Percentiles rank a stretch among this genome's conserved stretches.
phyloP scores from a whole-genome alignment of 2,888 invertebrate genomes.

The Oeneis ivallda region DNA sequence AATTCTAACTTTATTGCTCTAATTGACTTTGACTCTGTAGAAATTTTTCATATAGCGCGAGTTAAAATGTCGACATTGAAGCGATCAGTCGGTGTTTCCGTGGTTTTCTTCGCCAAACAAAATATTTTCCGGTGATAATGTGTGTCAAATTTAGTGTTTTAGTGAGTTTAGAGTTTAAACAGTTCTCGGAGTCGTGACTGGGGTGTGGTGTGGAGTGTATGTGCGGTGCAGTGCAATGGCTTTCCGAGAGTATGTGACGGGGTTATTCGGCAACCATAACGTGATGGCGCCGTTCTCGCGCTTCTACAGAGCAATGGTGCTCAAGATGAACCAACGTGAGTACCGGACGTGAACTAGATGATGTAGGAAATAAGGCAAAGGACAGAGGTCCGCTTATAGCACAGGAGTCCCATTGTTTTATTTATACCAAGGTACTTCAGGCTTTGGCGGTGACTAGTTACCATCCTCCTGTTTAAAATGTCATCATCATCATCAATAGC shows the following conservation, averaged over 20 bases:
- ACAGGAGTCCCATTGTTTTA: not conserved
- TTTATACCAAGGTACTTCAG: too few species aligned
- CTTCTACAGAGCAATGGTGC: slow-evolving; percentile 74
- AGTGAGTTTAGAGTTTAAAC: slow-evolving; percentile 52
- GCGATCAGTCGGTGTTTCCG: slow-evolving; percentile 38
- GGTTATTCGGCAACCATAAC: slow-evolving; percentile 59
- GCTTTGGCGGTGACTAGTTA: not conserved
- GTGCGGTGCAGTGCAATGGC: slow-evolving; percentile 48
- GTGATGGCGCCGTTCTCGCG: slow-evolving; percentile 71
- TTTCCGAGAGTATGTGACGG: slow-evolving; percentile 53
- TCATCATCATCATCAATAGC: too few species aligned
- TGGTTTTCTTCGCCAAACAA: slow-evolving; percentile 44
- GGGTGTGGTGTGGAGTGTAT: slow-evolving; percentile 37
- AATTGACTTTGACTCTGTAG: slow-evolving; percentile 27
- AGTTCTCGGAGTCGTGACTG: slow-evolving; percentile 49
- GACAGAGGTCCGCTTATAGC: not conserved
- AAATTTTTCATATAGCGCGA: slow-evolving; percentile 25
- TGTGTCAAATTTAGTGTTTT: slow-evolving; percentile 76
- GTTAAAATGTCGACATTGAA: slow-evolving; percentile 41
- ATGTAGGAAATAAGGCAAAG: not conserved
- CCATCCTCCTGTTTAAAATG: too few species aligned
- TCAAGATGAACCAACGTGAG: slow-evolving; percentile 77
- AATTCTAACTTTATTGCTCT: slow-evolving; percentile 27
- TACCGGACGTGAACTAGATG: slow-evolving; percentile 34
- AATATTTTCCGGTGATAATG: slow-evolving; percentile 69